Conservation (phyloP, 2,113 vertebrate species). For the Pomatostomus ruficeps region DNA sequence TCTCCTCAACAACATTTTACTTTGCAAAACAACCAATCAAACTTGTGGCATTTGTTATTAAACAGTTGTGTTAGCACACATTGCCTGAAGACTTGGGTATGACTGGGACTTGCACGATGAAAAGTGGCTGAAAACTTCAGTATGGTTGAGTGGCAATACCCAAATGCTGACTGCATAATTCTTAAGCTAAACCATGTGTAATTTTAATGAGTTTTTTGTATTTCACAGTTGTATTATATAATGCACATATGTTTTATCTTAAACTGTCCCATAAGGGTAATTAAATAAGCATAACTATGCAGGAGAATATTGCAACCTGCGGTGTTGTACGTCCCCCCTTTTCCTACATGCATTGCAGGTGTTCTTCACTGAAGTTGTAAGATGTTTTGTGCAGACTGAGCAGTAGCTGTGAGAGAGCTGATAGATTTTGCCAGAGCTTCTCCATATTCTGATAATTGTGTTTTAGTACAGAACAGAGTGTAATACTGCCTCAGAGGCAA, state of each 20-base stretch:
- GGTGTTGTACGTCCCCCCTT: rapidly evolving
- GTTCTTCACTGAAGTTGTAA: background rate
- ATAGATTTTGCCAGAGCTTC: background rate
- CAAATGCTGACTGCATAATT: background rate
- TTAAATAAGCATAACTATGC: background rate
- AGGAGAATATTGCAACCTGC: background rate
- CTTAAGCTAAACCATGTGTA: background rate
- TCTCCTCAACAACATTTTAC: background rate
- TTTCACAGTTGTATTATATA: background rate
- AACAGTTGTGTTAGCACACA: background rate
- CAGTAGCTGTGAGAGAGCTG: rapidly evolving
- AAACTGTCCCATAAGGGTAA: background rate
- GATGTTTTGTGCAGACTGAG: background rate
- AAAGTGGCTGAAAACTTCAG: background rate
- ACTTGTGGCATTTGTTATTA: background rate
- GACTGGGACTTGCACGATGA: background rate
- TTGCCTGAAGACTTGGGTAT: background rate
- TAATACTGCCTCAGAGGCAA: background rate
- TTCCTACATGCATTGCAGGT: background rate
- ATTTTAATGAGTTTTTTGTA: background rate
- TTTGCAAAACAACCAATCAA: background rate
- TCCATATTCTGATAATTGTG: background rate
- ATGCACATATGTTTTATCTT: background rate
- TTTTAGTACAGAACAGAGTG: background rate
- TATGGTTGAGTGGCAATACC: background rate